phyloP scores from a whole-genome alignment of 2,888 invertebrate species.

The Tetropium fuscum region DNA sequence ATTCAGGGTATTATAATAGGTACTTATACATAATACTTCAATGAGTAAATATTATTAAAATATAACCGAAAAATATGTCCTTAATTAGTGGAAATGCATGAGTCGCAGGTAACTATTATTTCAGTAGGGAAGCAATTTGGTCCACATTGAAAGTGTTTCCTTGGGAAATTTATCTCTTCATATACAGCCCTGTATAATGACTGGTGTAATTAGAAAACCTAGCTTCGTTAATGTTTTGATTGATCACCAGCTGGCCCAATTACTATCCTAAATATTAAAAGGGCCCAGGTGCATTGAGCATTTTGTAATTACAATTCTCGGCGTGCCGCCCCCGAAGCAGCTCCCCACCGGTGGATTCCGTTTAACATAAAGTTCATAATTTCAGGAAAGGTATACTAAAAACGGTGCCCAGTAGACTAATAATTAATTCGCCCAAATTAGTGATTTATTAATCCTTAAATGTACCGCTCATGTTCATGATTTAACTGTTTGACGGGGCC shows the following conservation, averaged over 20 bases:
- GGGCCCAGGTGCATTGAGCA: conserved; percentile 16
- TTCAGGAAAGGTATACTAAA: background rate
- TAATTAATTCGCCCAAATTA: conserved; percentile 18
- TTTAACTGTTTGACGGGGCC: conserved; percentile 25
- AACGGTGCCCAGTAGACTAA: background rate
- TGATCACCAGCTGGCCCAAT: conserved; percentile 16
- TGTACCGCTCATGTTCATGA: conserved; percentile 27
- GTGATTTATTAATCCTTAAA: conserved; percentile 33
- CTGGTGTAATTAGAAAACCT: background rate
- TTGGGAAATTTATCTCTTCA: too few species aligned
- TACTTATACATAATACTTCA: too few species aligned
- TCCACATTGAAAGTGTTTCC: too few species aligned
- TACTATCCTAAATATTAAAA: conserved; percentile 14
- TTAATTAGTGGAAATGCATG: too few species aligned
- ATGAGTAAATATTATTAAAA: background rate
- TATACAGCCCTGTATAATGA: background rate
- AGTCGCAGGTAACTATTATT: too few species aligned
- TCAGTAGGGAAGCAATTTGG: too few species aligned
- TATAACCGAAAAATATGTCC: too few species aligned
- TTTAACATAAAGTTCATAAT: conserved; percentile 1
- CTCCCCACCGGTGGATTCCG: background rate
- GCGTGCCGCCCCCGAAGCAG: conserved; percentile 1
- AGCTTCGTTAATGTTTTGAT: conserved; percentile 16
- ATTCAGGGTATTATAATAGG: too few species aligned
- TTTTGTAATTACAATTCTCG: conserved; percentile 24